Base-by-base conservation (phyloP, 1,140 invertebrate species). In the Teleogryllus occipitalis region DNA sequence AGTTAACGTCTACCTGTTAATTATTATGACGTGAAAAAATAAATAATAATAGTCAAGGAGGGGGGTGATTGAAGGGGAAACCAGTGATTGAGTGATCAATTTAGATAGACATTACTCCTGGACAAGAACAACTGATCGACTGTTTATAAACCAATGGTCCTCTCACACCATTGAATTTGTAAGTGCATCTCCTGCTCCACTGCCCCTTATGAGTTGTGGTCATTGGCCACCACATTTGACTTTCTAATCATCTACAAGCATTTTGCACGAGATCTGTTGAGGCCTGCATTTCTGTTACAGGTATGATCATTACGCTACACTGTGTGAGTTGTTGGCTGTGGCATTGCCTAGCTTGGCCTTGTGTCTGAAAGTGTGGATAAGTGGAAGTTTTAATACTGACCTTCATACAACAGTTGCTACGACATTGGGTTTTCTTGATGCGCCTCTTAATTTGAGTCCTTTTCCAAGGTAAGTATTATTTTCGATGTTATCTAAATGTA, bases 291-390 rank as follows among this genome's bases (percentile, higher is more conserved):
- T 54, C n/a, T 72, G 7, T 88, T 86, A 80, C 83, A 92, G 92
- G 82, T 98, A 96, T 84, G 96, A 97, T 86, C 97, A 99, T 85
- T 96, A 96, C 88, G 95, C 96, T 7, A 91, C 95, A 0, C 88
- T 98, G 18, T 98, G 96, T 85, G 98, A 99, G 87, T 86, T 98
- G 8, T 86, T 99, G n/a, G 94, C 95, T 1, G 89, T 91, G 0
- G 91, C 92, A 6, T 86, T 99, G 79, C 97, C 97, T 8, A 94
- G 92, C 78, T 83, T 95, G 49, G 89, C 87, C 7, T 83, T 89
- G 10, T 92, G 91, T 83, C 82, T 93, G 21, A 89, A 87, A 80
- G 86, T 89, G 0, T 90, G 90, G 88, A 83, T 87, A 0, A 84
- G 86, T 74, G 80, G 81, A 76, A 87, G 87, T 48, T 89, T 87